A percentile compares a stretch with the other conserved stretches of the same genome.
phyloP scores from a whole-genome alignment of 1,140 invertebrate genomes.

The Arion vulgaris region DNA sequence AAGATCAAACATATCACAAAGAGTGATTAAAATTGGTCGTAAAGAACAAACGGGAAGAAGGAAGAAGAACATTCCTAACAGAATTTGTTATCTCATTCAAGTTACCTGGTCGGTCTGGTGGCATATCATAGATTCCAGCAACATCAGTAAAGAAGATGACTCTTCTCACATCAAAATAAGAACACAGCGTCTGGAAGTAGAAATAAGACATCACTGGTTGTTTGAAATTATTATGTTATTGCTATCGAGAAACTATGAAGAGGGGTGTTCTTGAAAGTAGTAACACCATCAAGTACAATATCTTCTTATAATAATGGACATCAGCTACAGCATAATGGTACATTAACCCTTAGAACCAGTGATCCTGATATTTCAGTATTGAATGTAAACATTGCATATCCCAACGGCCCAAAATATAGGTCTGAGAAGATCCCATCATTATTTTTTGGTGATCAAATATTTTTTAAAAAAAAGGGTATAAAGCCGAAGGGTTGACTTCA shows the following conservation, averaged over 20 bases:
- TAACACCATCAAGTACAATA: background rate
- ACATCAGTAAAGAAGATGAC: slow-evolving; percentile 61
- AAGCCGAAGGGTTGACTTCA: too few species aligned
- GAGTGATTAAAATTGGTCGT: too few species aligned
- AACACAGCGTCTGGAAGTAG: slow-evolving; percentile 51
- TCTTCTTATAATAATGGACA: background rate
- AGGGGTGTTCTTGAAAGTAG: too few species aligned
- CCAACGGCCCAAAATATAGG: too few species aligned
- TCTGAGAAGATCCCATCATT: too few species aligned
- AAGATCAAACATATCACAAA: too few species aligned
- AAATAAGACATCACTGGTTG: background rate
- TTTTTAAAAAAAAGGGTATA: too few species aligned
- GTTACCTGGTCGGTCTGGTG: slow-evolving; percentile 52
- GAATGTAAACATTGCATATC: too few species aligned
- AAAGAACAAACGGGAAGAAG: too few species aligned
- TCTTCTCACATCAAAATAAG: slow-evolving; percentile 41
- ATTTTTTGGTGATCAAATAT: too few species aligned
- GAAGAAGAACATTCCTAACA: background rate
- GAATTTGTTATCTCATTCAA: background rate
- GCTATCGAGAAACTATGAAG: background rate
- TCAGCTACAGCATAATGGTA: background rate
- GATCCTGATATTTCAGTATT: too few species aligned
- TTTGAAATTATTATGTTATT: background rate
- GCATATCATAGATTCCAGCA: slow-evolving; percentile 51
- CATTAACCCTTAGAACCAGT: too few species aligned